phyloP scores from a whole-genome alignment of 2,113 vertebrate genomes.

The Odontesthes bonariensis region DNA sequence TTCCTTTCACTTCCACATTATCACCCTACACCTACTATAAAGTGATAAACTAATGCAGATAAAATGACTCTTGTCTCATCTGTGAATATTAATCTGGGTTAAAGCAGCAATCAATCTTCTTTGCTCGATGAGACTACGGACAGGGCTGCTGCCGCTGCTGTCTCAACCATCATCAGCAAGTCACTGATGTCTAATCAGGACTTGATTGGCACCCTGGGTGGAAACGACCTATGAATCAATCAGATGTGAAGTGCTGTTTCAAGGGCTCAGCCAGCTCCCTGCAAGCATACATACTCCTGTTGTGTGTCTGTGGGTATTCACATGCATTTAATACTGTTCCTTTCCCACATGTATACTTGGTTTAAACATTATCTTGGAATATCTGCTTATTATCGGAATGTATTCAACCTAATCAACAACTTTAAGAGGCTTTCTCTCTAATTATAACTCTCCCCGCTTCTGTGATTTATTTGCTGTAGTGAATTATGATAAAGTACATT shows the following conservation, averaged over 20 bases:
- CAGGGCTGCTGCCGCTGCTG: slow-evolving; percentile 50
- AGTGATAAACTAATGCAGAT: slow-evolving; percentile 30
- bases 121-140: slow-evolving; percentile 27
- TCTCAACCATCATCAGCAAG: slow-evolving; percentile 63
- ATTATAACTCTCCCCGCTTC: slow-evolving; percentile 48
- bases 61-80: slow-evolving; percentile 45
- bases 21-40: slow-evolving; percentile 28
- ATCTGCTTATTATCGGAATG: slow-evolving; percentile 24
- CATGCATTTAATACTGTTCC: slow-evolving; percentile 13
- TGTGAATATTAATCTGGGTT: slow-evolving; percentile 53
- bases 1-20: slow-evolving; percentile 20
- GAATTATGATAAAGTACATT: slow-evolving; percentile 66
- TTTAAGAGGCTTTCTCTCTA: slow-evolving; percentile 31
- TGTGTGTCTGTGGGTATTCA: slow-evolving; percentile 16
- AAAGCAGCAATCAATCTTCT: slow-evolving; percentile 66
- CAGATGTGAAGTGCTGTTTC: slow-evolving; percentile 66
- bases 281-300: slow-evolving; percentile 31
- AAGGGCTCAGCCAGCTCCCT: slow-evolving; percentile 57
- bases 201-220: slow-evolving; percentile 77
- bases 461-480: slow-evolving; percentile 36
- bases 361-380: slow-evolving; percentile 6
- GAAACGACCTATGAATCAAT: slow-evolving; percentile 73
- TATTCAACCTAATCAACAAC: slow-evolving; percentile 26
- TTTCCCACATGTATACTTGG: background rate
- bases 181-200: slow-evolving; percentile 73